phyloP scores from a whole-genome alignment of 2,888 invertebrate genomes.

The Lepidochrysops patricia region DNA sequence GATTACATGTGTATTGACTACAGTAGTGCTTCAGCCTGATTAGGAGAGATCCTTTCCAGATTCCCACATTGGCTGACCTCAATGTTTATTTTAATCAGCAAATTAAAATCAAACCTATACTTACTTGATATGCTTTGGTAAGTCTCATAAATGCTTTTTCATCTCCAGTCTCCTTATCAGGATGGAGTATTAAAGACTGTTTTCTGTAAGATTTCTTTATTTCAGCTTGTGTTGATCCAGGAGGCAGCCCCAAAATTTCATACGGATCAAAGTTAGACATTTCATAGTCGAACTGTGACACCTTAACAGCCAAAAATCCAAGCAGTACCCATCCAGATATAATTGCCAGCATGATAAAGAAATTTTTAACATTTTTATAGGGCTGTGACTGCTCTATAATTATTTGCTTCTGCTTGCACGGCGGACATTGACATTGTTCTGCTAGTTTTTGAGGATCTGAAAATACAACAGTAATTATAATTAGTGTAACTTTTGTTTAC shows the following conservation, averaged over 20 bases:
- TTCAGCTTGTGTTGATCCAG: conserved; percentile 88
- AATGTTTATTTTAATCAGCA: too few species aligned
- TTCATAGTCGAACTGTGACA: conserved; percentile 97
- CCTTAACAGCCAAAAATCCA: conserved; percentile 89
- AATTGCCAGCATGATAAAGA: conserved; percentile 84
- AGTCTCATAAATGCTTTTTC: conserved; percentile 98
- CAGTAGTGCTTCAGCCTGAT: too few species aligned
- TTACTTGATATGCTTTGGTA: conserved; percentile 92
- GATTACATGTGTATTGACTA: too few species aligned
- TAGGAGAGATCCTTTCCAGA: too few species aligned
- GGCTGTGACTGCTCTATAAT: conserved; percentile 90
- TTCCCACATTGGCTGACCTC: too few species aligned
- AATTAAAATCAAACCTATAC: conserved; percentile 18
- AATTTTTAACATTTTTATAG: conserved; percentile 87
- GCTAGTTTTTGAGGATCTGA: conserved; percentile 84
- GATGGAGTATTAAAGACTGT: conserved; percentile 94
- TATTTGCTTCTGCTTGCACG: conserved; percentile 88
- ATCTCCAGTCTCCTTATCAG: conserved; percentile 97
- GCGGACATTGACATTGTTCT: conserved; percentile 91
- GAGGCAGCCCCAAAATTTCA: conserved; percentile 92
- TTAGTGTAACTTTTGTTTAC: background rate
- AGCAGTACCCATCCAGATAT: conserved; percentile 88
- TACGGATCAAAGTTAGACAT: conserved; percentile 99
- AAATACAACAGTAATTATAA: conserved; percentile 25
- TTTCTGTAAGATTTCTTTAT: conserved; percentile 97